Evolutionary conservation across 2,797 vertebrate genomes (phyloP), one percentile per base, ranked within the genome.

Genomic region (Syngnathus acus): DNA sequence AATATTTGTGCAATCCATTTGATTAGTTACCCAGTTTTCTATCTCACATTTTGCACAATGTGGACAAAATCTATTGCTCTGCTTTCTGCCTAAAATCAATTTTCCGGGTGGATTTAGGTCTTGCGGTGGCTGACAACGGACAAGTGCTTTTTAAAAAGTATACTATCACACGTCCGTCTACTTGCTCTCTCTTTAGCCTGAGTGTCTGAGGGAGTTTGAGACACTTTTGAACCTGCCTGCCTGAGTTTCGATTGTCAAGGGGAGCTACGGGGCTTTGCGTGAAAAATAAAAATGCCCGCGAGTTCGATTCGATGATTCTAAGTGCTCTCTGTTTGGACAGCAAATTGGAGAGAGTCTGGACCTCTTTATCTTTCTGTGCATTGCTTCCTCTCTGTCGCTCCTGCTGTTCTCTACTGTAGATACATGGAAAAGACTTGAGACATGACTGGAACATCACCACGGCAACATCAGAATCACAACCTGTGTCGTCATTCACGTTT

Each of bases 191-290:
- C 72, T 85, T 70, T 68, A 79, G 75, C 83, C 81, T 83, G 86
- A 87, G 84, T 86, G 74, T 81, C 73, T 65, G 78, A 74, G 82
- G 82, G 82, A 83, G 74, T 66, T 64, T 60, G 66, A 82, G 75
- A 72, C 77, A 71, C 26, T 32, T 68, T 17, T 53, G 11, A 51
- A 16, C 64, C 90, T 89, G 91, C 88, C 90, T 87, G 88, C 26
- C 26, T 32, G 26, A 82, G 88, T 88, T 84, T 86, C 90, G 94
- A 97, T 96, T 97, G 95, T 97, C 94, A 88, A 82, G 77, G 82
- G 84, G 88, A 84, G 76, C 74, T 68, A 82, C 6, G 39, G 39
- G 39, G 39, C 39, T 6, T 50, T 50, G 47, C 9, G 8, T 21
- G 75, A 72, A 80, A 71, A 67, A 66, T 84, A 72, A 80, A 71